A percentile compares a stretch with the other conserved stretches of the same genome.
These are phyloP conservation scores for Junonia oenone DNA, from an alignment of 2,888 invertebrate genomes.

Conservation along the genomic window DNA sequence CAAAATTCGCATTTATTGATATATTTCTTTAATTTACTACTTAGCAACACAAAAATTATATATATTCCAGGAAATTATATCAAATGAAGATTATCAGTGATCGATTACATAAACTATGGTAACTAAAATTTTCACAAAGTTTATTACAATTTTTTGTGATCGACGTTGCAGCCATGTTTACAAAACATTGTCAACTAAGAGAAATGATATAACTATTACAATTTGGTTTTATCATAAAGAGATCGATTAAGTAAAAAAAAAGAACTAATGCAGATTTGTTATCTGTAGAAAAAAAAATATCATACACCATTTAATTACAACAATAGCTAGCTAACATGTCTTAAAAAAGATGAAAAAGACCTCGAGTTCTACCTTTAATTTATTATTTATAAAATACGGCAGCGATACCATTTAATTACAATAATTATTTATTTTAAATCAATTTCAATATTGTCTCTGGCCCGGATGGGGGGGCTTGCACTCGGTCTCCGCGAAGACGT, in stretches of 20 bases:
- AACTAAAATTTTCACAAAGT: conserved; percentile 23
- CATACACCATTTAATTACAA: conserved; percentile 73
- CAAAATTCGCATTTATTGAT: conserved; percentile 61
- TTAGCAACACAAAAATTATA: conserved; percentile 55
- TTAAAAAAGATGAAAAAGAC: conserved; percentile 79
- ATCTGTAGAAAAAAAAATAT: conserved; percentile 70
- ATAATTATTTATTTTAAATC: conserved; percentile 75
- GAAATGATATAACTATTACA: conserved; percentile 19
- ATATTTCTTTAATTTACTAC: conserved; percentile 59
- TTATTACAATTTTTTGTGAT: conserved; percentile 12
- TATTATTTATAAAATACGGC: conserved; percentile 76
- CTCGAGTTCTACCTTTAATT: conserved; percentile 67
- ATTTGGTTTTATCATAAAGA: conserved; percentile 31
- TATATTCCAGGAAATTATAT: conserved; percentile 43
- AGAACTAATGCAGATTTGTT: conserved; percentile 72
- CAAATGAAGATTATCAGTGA: conserved; percentile 14
- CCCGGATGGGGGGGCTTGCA: conserved; percentile 54
- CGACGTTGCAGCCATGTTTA: conserved; percentile 15
- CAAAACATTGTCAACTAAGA: conserved; percentile 12
- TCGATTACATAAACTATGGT: conserved; percentile 20
- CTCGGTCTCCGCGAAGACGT: conserved; percentile 47
- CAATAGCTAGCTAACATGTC: conserved; percentile 75
- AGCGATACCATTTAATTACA: conserved; percentile 75
- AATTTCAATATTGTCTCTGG: conserved; percentile 78
- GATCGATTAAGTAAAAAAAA: conserved; percentile 43